A percentile compares a stretch with the other conserved stretches of the same genome.
Evolutionary conservation across 2,888 invertebrate genomes (phyloP).

Genomic region (Rhodophaea formosa): DNA sequence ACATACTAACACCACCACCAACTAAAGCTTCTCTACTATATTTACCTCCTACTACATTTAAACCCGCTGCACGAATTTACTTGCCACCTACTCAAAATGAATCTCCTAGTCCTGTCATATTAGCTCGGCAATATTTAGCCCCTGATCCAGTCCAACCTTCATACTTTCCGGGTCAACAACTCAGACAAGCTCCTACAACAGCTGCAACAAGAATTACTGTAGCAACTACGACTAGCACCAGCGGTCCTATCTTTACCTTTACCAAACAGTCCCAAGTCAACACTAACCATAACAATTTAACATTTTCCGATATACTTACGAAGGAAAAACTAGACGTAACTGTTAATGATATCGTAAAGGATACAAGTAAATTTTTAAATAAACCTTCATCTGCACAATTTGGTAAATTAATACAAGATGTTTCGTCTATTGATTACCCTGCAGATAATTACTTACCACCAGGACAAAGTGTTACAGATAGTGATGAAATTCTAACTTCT

Average conservation of each 20-base stretch:
- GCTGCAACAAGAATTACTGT: slow-evolving; percentile 36
- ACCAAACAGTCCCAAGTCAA: slow-evolving; percentile 43
- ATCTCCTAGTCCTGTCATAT: slow-evolving; percentile 29
- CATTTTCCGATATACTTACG: slow-evolving; percentile 65
- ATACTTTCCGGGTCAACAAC: slow-evolving; percentile 43
- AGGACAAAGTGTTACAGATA: slow-evolving; percentile 38
- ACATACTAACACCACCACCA: slow-evolving; percentile 36
- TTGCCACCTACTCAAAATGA: slow-evolving; percentile 46
- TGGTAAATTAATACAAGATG: slow-evolving; percentile 43
- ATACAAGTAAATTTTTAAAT: slow-evolving; percentile 58
- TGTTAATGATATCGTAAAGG: slow-evolving; percentile 64
- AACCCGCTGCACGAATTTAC: slow-evolving; percentile 53
- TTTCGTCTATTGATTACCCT: slow-evolving; percentile 42
- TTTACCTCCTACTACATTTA: slow-evolving; percentile 58
- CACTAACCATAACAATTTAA: slow-evolving; percentile 53
- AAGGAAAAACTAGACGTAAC: slow-evolving; percentile 68
- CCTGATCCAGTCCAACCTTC: slow-evolving; percentile 39
- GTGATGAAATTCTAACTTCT: slow-evolving; percentile 57
- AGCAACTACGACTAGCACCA: slow-evolving; percentile 31
- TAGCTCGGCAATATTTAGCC: slow-evolving; percentile 55
- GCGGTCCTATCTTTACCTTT: slow-evolving; percentile 39
- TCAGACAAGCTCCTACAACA: slow-evolving; percentile 42
- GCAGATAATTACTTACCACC: slow-evolving; percentile 46
- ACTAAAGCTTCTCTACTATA: slow-evolving; percentile 52
- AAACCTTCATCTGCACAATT: slow-evolving; percentile 50